Conservation (phyloP, 2,888 invertebrate species). For the Macrophya alboannulata region DNA sequence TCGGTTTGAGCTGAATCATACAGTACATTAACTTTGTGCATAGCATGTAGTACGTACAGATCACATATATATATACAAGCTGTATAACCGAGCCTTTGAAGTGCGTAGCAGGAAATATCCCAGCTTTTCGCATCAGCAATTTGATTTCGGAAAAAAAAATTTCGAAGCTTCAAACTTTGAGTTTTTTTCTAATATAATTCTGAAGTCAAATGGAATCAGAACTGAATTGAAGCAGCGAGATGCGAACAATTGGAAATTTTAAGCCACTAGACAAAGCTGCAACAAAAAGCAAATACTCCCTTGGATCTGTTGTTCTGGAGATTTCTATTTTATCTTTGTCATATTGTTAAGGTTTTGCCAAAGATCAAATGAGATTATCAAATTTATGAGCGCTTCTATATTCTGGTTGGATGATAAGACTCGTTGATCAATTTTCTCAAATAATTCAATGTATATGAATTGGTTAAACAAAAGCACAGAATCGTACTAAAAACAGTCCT, state of each 20-base stretch:
- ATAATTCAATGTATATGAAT: background rate
- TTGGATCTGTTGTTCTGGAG: background rate
- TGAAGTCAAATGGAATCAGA: background rate
- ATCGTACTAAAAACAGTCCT: background rate
- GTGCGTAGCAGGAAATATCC: constrained; percentile 11
- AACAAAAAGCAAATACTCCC: background rate
- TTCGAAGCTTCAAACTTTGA: background rate
- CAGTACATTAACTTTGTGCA: constrained; percentile 33
- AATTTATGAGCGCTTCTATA: background rate
- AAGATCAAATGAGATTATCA: background rate
- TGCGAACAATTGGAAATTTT: constrained; percentile 28
- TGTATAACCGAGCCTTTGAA: background rate
- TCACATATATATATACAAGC: background rate
- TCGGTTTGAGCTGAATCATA: constrained; percentile 45
- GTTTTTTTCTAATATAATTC: background rate
- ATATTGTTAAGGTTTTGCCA: background rate
- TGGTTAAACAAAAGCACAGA: background rate
- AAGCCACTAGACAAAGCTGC: background rate
- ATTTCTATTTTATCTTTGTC: background rate
- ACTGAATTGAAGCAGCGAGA: background rate
- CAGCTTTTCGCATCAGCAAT: background rate
- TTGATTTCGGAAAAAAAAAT: background rate
- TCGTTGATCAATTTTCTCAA: background rate
- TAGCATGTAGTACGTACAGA: background rate
- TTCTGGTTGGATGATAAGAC: background rate